Base-by-base conservation (phyloP, 2,113 vertebrate genomes). In the Microcebus lehilahytsara region DNA sequence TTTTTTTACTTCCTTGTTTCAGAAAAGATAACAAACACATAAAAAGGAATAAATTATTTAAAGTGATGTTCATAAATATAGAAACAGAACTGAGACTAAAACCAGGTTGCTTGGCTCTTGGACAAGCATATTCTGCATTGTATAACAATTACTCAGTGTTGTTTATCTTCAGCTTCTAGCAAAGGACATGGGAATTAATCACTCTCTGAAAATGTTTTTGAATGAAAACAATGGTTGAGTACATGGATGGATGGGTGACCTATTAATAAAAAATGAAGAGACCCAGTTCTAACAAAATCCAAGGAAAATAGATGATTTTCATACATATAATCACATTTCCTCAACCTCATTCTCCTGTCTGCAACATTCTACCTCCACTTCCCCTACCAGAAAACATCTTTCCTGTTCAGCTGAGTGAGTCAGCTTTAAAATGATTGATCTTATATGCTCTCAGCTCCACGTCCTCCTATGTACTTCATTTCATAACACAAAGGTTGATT, bases 171-270 rank as follows among this genome's bases (percentile, higher is more conserved):
- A 40, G 49, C 40, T 71, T 88, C n/a, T 49, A 71, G 34, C 9
- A n/a, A 60, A 90, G 20, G 11, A 67, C 42, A 12, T 7, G 7
- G 34, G 17, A 75, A 91, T 53, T 80, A 88, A 85, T 77, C 34
- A 67, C 34, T 66, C 22, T 69, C 34, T 77, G 40, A 37, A 93
- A 91, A 85, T 71, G 34, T 60, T 96, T 95, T 23, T 95, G 85
- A 91, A 93, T 85, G 25, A 72, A 93, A 46, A 58, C 22, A 64
- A 58, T 22, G 49, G 34, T 78, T 32, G 80, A 85, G 37, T 75
- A 12, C 42, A 64, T 34, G 12, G 25, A 74, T 64, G 32, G 14
- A 88, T 88, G 6, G 51, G 75, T 30, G 37, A 30, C 4, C 37
- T 34, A 88, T 91, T 53, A 87, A 34, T 60, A 74, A 66, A 93